Evolutionary conservation across 1,140 invertebrate species (phyloP), one percentile per base, ranked within the genome.

Genomic region (Centruroides sculpturatus): DNA sequence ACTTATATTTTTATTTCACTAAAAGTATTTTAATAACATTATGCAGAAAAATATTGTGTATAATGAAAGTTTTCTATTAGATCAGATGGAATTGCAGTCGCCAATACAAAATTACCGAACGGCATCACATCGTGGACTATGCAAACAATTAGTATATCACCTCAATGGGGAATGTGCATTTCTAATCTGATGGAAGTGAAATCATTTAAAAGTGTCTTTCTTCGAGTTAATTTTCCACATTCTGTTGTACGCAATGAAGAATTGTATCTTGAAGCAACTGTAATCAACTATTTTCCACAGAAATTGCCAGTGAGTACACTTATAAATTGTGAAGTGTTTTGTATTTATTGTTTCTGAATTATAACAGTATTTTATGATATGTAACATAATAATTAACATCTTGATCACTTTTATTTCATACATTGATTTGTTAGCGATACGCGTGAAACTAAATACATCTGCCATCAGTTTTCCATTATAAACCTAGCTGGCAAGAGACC

Each of bases 71-170:
- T 4, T 49, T 64, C 56, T 57, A 50, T 23, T 56, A 59, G 60
- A 7, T 46, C 55, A 35, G 57, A 59, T 10, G 35, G 55, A 10
- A 62, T 10, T 23, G 12, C 47, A 41, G 60, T 56, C 8, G 49
- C 51, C 3, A 51, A 54, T 8, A 36, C 60, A 34, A 55, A 62
- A 34, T 47, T 72, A 11, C 75, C 75, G 8, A 71, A 75, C 60
- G 73, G 73, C 3, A 73, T 75, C 9, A 76, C 75, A 7, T 73
- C 71, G 3, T 75, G 74, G 72, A 61, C 68, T 1, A 56, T 76
- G 9, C 67, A 72, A 57, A 70, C 68, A 0, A 41, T 76, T 5
- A 68, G 71, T 5, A 51, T 76, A 11, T 71, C 71, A 4, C 51
- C 58, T 4, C 13, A 61, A 4, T 35, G 66, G 12, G 73, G 74